These are phyloP conservation scores for Gerris lacustris DNA, from an alignment of 2,888 invertebrate species.

Conservation along the genomic window DNA sequence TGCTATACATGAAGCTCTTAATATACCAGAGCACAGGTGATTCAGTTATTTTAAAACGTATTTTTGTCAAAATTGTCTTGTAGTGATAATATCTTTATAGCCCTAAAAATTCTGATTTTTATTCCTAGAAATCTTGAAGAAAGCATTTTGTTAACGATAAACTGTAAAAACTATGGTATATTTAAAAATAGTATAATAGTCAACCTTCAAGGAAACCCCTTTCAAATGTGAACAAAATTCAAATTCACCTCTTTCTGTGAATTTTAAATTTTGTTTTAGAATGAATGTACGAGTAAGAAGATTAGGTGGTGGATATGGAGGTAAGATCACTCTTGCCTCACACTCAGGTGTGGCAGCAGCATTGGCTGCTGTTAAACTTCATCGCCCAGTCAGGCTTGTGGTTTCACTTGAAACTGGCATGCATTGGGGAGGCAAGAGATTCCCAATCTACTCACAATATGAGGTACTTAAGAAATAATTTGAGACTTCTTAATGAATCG, in stretches of 20 bases:
- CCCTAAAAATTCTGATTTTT: too few species aligned
- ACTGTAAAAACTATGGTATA: too few species aligned
- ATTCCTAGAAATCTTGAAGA: too few species aligned
- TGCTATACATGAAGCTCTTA: constrained; percentile 45
- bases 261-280: constrained; percentile 27
- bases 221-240: not conserved
- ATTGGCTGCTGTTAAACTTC: constrained; percentile 35
- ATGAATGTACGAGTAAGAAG: constrained; percentile 37
- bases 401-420: constrained; percentile 38
- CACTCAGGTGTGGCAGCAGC: constrained; percentile 37
- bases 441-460: constrained; percentile 31
- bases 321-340: constrained; percentile 38
- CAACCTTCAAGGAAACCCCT: not conserved
- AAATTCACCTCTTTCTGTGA: not conserved
- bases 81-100: too few species aligned
- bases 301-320: constrained; percentile 40
- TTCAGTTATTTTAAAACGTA: not conserved
- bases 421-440: constrained; percentile 34
- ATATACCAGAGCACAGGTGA: constrained; percentile 50
- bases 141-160: too few species aligned
- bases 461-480: constrained; percentile 27
- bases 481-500: too few species aligned
- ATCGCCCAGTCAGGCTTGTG: constrained; percentile 37
- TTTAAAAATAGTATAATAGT: too few species aligned
- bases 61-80: not conserved